These are phyloP conservation scores for Sicus ferrugineus DNA, from an alignment of 2,888 invertebrate genomes.

Conservation along the genomic window DNA sequence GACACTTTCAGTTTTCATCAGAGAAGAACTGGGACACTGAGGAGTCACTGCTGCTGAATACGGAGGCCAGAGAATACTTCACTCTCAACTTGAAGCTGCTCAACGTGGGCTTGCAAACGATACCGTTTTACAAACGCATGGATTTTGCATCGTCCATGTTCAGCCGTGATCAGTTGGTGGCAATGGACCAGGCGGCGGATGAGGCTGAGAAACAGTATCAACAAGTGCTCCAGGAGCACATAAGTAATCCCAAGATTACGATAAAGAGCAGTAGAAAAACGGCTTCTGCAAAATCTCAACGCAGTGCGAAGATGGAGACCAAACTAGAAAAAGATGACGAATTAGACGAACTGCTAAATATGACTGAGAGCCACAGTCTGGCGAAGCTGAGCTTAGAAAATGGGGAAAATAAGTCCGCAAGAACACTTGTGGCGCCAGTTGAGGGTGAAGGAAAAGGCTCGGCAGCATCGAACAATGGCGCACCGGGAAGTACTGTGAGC, in stretches of 20 bases:
- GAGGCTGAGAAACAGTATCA: slow-evolving; percentile 54
- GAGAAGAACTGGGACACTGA: slow-evolving; percentile 64
- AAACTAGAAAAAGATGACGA: slow-evolving; percentile 49
- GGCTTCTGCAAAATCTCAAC: slow-evolving; percentile 42
- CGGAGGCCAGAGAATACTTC: slow-evolving; percentile 61
- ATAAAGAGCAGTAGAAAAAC: slow-evolving; percentile 39
- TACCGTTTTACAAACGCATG: slow-evolving; percentile 65
- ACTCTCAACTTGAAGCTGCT: slow-evolving; percentile 63
- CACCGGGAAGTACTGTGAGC: slow-evolving; percentile 2
- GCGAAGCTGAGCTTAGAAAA: not conserved
- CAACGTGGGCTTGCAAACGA: slow-evolving; percentile 63
- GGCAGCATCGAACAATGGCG: slow-evolving; percentile 26
- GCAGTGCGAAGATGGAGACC: slow-evolving; percentile 1
- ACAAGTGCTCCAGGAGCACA: slow-evolving; percentile 49
- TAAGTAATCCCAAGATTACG: slow-evolving; percentile 44
- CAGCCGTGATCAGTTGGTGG: slow-evolving; percentile 55
- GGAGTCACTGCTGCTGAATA: slow-evolving; percentile 55
- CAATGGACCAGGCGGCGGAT: slow-evolving; percentile 58
- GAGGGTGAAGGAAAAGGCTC: slow-evolving; percentile 22
- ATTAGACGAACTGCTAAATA: slow-evolving; percentile 57
- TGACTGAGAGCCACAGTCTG: slow-evolving; percentile 45
- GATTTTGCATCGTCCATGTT: slow-evolving; percentile 62
- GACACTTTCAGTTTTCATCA: slow-evolving; percentile 63
- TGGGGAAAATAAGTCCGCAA: slow-evolving; percentile 26
- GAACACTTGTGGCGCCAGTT: slow-evolving; percentile 18